Evolutionary conservation across 2,797 vertebrate species (phyloP).

Genomic region (Eurystomus glaucurus): DNA sequence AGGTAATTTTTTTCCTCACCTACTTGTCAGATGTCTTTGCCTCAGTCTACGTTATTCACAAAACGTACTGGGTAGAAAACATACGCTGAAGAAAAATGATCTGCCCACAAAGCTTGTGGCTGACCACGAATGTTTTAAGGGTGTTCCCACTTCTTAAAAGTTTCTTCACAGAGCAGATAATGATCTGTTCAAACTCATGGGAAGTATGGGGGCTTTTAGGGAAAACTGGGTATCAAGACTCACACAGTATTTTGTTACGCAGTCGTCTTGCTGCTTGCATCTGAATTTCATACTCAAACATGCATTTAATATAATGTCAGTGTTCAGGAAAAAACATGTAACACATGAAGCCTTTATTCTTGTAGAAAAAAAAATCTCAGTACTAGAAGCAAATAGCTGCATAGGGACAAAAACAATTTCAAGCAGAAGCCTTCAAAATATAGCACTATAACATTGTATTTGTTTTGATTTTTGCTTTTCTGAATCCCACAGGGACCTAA

Average conservation of each 20-base stretch:
- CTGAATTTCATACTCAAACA: background rate
- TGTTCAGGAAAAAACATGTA: background rate
- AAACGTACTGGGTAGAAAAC: background rate
- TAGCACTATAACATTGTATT: background rate
- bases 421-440: background rate
- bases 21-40: background rate
- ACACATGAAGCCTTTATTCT: background rate
- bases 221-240: background rate
- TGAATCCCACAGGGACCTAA: background rate
- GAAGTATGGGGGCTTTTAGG: background rate
- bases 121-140: background rate
- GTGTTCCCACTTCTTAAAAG: background rate
- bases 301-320: background rate
- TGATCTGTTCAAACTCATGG: background rate
- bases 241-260: background rate
- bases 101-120: background rate
- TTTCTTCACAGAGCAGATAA: background rate
- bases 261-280: background rate
- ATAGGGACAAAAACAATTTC: background rate
- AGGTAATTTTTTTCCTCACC: background rate
- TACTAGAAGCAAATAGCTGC: background rate
- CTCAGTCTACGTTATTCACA: background rate
- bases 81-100: background rate
- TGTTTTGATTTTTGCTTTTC: slow-evolving; percentile 11
- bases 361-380: background rate